These are phyloP conservation scores for Tolypeutes matacus DNA, from an alignment of 2,797 vertebrate genomes.

Conservation along the genomic window DNA sequence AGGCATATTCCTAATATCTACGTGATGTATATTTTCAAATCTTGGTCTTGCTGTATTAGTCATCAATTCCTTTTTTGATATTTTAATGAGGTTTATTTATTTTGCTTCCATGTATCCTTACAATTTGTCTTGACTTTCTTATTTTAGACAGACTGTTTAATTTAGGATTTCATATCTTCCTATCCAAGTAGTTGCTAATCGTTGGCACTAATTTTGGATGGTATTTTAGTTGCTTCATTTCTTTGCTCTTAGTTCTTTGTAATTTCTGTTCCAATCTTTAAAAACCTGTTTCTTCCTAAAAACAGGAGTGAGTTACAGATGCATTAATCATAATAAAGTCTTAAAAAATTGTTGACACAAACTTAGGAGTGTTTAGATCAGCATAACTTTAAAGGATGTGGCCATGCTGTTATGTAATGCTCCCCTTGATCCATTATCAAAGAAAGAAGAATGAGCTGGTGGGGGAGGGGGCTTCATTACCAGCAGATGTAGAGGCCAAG, in stretches of 20 bases:
- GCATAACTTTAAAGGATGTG: background rate
- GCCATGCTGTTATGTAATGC: background rate
- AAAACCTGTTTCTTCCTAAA: background rate
- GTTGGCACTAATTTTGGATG: background rate
- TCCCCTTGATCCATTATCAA: background rate
- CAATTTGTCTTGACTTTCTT: conserved; percentile 11
- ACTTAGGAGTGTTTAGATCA: background rate
- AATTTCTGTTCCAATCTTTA: background rate
- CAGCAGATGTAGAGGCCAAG: background rate
- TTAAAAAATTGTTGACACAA: background rate
- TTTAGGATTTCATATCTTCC: background rate
- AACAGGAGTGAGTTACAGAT: background rate
- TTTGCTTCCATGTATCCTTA: background rate
- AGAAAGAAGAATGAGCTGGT: background rate
- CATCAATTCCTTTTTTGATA: background rate
- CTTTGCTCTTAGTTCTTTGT: background rate
- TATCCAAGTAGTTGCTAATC: background rate
- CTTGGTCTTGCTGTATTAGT: background rate
- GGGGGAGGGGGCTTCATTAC: background rate
- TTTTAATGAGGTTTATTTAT: background rate
- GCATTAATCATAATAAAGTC: background rate
- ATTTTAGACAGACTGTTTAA: background rate
- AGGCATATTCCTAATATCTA: background rate
- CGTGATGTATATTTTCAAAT: background rate
- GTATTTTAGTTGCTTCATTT: background rate